Conservation (phyloP, 2,113 vertebrate species). For the Dipodomys ordii region DNA sequence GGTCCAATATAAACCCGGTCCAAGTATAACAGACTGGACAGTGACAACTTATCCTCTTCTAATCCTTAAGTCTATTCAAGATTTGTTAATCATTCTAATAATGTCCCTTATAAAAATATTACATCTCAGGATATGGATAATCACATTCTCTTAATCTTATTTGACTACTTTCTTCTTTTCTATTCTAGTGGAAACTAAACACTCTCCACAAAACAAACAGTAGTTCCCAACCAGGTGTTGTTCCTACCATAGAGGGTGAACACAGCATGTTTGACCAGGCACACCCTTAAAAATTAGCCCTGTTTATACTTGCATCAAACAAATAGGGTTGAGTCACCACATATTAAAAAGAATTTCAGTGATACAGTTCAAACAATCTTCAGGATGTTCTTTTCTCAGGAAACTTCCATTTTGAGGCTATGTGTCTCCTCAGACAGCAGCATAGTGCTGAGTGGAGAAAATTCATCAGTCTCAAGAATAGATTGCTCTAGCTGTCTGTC, state of each 20-base stretch:
- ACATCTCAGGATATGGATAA: background rate
- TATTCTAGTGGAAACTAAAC: slow-evolving; percentile 57
- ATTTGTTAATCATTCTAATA: slow-evolving; percentile 23
- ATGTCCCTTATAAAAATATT: background rate
- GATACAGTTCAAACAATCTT: slow-evolving; percentile 66
- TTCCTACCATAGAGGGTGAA: slow-evolving; percentile 72
- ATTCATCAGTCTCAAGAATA: slow-evolving; percentile 38
- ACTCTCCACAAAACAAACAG: slow-evolving; percentile 43
- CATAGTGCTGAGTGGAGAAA: slow-evolving; percentile 2
- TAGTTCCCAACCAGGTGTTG: slow-evolving; percentile 59
- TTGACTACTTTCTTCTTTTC: slow-evolving; percentile 31
- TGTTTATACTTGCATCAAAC: slow-evolving; percentile 65
- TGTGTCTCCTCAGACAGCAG: slow-evolving; percentile 14
- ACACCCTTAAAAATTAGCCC: slow-evolving; percentile 78
- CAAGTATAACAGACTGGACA: background rate
- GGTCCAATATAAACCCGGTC: background rate
- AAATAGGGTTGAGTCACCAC: slow-evolving; percentile 80
- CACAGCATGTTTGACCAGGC: slow-evolving; percentile 76
- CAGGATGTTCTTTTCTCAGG: slow-evolving; percentile 51
- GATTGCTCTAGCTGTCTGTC: background rate
- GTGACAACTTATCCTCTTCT: background rate
- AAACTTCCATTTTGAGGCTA: slow-evolving; percentile 51
- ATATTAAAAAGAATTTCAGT: slow-evolving; percentile 44
- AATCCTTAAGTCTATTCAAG: background rate
- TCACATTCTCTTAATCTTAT: background rate